phyloP scores from a whole-genome alignment of 2,113 vertebrate genomes.

The Chloropsis cyanopogon region DNA sequence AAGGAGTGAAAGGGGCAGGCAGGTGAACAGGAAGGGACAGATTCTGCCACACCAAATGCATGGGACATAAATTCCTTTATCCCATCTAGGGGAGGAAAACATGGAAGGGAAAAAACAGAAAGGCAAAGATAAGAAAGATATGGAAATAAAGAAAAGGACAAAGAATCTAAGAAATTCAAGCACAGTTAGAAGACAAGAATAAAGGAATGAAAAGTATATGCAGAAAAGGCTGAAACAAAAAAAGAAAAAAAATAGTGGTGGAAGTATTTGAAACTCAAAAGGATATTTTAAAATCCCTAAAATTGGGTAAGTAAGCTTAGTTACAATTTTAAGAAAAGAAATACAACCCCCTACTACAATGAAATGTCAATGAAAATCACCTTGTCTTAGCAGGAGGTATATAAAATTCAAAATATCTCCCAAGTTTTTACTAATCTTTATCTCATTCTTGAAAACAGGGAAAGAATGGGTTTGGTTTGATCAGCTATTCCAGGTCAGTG shows the following conservation, averaged over 20 bases:
- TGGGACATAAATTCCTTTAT: neutral
- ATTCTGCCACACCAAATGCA: rapidly evolving
- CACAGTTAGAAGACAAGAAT: neutral
- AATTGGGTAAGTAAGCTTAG: neutral
- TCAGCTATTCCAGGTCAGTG: neutral
- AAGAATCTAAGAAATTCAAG: neutral
- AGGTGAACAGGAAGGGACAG: neutral
- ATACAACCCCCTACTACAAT: neutral
- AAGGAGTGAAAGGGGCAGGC: neutral
- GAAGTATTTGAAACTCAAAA: neutral
- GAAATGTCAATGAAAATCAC: neutral
- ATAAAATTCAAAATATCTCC: neutral
- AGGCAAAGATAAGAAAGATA: neutral
- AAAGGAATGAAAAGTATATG: neutral
- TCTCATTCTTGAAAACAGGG: neutral
- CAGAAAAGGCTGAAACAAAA: neutral
- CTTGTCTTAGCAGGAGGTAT: neutral
- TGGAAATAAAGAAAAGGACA: neutral
- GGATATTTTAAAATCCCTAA: neutral
- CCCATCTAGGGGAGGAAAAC: neutral
- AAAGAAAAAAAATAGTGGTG: neutral
- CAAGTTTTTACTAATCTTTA: neutral
- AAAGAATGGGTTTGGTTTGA: neutral
- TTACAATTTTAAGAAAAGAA: neutral
- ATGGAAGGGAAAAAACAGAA: neutral